Conservation (phyloP, 2,888 invertebrate species). For the Ochropacha duplaris region DNA sequence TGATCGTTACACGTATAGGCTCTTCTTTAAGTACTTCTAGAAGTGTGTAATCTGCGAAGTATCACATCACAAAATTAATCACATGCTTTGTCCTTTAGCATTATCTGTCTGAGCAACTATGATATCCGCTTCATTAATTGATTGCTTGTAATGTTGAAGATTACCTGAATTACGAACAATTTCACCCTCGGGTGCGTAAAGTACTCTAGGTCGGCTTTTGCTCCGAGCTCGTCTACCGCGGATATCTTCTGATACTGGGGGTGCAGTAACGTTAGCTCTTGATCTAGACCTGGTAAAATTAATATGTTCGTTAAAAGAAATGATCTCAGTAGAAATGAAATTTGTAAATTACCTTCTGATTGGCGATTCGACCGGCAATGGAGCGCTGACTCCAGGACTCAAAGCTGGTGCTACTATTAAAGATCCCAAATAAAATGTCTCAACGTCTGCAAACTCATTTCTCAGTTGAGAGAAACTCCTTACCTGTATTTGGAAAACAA, state of each 20-base stretch:
- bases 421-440: constrained; percentile 92
- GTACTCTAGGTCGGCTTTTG: constrained; percentile 92
- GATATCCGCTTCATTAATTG: too few species aligned
- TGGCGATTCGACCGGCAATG: constrained; percentile 72
- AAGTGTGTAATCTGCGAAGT: constrained; percentile 88
- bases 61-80: too few species aligned
- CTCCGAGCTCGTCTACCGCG: constrained; percentile 86
- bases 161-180: constrained; percentile 89
- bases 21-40: constrained; percentile 94
- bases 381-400: constrained; percentile 69
- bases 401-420: constrained; percentile 66
- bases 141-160: too few species aligned
- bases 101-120: background rate
- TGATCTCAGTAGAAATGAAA: background rate
- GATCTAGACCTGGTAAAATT: constrained; percentile 60
- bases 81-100: too few species aligned
- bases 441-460: constrained; percentile 95
- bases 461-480: constrained; percentile 96
- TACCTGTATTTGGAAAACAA: constrained; percentile 80
- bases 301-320: background rate
- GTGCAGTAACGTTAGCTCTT: constrained; percentile 67
- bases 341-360: constrained; percentile 58
- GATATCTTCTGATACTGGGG: constrained; percentile 64
- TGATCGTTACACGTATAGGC: constrained; percentile 91
- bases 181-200: constrained; percentile 92